Conservation (phyloP, 1,140 invertebrate species). For the Eciton burchellii region DNA sequence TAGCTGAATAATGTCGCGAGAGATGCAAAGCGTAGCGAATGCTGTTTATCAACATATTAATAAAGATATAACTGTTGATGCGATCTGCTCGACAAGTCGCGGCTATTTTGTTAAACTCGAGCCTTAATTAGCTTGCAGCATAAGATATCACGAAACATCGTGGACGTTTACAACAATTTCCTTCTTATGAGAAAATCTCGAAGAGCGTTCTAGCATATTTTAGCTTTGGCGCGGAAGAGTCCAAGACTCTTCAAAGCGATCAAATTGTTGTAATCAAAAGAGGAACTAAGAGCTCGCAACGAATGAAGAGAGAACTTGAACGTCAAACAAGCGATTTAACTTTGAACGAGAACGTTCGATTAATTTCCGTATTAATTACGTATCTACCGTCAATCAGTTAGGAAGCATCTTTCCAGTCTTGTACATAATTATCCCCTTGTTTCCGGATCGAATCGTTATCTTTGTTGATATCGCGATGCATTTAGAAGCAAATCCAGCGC, state of each 20-base stretch:
- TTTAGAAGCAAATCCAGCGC: background rate
- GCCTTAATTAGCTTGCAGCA: no score
- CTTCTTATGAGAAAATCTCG: no score
- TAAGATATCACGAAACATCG: no score
- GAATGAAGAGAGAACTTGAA: conserved; percentile 3
- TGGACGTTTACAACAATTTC: no score
- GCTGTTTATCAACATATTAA: background rate
- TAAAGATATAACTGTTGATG: background rate
- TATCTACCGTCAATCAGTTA: background rate
- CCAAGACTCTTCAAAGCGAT: no score
- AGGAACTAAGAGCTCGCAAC: no score
- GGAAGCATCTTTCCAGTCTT: background rate
- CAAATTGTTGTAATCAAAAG: no score
- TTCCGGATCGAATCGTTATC: background rate
- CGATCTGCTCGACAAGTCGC: no score
- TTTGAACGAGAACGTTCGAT: background rate
- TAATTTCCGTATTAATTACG: no score
- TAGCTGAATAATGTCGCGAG: background rate
- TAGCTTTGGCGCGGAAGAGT: no score
- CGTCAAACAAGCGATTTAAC: background rate
- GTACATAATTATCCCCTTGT: background rate
- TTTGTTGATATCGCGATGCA: background rate
- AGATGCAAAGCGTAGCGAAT: conserved; percentile 1
- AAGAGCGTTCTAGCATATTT: no score
- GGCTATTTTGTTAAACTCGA: no score